phyloP scores from a whole-genome alignment of 2,113 vertebrate species.

The Erpornis zantholeuca region DNA sequence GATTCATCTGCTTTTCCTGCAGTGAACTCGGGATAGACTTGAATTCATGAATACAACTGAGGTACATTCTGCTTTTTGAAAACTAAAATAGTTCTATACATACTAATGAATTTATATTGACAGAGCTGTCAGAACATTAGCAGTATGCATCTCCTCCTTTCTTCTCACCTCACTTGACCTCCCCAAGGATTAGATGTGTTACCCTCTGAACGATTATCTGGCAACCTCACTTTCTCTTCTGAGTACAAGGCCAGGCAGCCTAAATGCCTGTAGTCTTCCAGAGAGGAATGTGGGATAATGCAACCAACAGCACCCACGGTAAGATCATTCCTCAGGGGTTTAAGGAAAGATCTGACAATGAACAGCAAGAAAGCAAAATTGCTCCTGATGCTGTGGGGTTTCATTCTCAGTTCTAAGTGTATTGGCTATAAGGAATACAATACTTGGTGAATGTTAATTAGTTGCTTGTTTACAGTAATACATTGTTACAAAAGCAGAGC shows the following conservation, averaged over 20 bases:
- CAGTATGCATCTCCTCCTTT: not conserved
- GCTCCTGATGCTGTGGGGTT: not conserved
- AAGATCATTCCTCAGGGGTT: not conserved
- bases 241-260: not conserved
- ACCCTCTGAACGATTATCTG: not conserved
- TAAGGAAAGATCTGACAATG: not conserved
- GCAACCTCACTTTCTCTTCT: not conserved
- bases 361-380: not conserved
- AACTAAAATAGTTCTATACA: not conserved
- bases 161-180: not conserved
- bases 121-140: not conserved
- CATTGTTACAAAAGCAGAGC: not conserved
- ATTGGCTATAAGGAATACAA: not conserved
- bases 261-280: not conserved
- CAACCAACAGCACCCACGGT: not conserved
- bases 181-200: not conserved
- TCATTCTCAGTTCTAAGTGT: not conserved
- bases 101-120: not conserved
- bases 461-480: not conserved
- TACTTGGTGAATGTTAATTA: not conserved
- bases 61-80: not conserved
- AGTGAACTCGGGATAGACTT: not conserved
- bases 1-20: not conserved
- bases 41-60: not conserved
- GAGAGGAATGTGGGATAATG: not conserved